phyloP scores from a whole-genome alignment of 1,140 invertebrate species.

The Zaprionus lachaisei region DNA sequence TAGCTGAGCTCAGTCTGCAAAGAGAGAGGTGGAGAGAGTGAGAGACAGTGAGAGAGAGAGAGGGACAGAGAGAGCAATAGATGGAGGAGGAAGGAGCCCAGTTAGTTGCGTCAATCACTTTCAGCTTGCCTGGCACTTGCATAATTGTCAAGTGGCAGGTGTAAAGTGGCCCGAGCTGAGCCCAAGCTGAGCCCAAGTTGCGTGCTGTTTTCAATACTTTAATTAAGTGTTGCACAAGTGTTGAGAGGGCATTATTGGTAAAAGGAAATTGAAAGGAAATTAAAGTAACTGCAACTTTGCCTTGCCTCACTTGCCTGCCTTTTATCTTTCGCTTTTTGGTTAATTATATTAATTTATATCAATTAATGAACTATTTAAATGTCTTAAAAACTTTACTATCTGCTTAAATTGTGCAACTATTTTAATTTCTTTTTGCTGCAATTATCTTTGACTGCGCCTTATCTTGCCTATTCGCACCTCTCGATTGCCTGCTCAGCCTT shows the following conservation, averaged over 20 bases:
- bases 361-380: not conserved
- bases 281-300: too few relatives aligned
- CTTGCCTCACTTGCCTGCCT: too few relatives aligned
- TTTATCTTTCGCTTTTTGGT: not conserved
- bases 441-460: not conserved
- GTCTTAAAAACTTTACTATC: too few relatives aligned
- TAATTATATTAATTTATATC: not conserved
- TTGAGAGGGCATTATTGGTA: too few relatives aligned
- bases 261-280: not conserved
- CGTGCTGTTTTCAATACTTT: not conserved
- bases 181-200: not conserved
- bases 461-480: not conserved
- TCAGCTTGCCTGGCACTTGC: slow-evolving; percentile 20
- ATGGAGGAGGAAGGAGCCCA: not conserved
- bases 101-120: slow-evolving; percentile 21
- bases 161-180: not conserved
- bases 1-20: slow-evolving; percentile 86
- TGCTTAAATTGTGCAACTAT: not conserved
- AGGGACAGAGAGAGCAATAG: not conserved
- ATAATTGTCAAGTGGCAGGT: slow-evolving; percentile 20
- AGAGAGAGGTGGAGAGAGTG: not conserved
- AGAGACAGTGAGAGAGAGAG: too few relatives aligned
- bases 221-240: slow-evolving; percentile 1
- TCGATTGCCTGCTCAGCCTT: not conserved
- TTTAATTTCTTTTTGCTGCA: not conserved